phyloP scores from a whole-genome alignment of 2,888 invertebrate species.

The Lumbricus terrestris region DNA sequence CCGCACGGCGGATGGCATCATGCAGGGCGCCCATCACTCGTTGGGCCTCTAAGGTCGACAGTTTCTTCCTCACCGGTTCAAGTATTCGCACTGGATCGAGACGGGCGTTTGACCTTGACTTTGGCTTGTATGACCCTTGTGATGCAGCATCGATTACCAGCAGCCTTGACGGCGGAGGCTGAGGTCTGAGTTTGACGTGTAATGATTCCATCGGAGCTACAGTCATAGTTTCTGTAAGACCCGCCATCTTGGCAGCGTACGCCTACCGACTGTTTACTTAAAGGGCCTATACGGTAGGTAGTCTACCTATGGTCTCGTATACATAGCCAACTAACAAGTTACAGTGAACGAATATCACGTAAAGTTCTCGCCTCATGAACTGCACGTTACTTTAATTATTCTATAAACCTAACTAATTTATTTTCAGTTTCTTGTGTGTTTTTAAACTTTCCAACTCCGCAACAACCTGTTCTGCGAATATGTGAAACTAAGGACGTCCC shows the following conservation, averaged over 20 bases:
- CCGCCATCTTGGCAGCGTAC: neutral
- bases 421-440: neutral
- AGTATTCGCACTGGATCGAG: conserved; percentile 53
- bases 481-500: neutral
- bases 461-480: neutral
- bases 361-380: neutral
- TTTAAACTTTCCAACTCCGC: neutral
- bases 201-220: conserved; percentile 18
- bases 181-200: neutral
- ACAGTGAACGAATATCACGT: neutral
- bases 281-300: neutral
- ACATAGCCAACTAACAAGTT: neutral
- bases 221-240: neutral
- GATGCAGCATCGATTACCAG: neutral
- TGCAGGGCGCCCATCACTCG: conserved; percentile 57
- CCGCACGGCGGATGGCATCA: conserved; percentile 51
- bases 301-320: neutral
- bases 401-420: neutral
- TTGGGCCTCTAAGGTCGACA: conserved; percentile 57
- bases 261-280: neutral
- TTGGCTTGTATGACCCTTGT: conserved; percentile 18
- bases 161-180: neutral
- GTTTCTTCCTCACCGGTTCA: conserved; percentile 57
- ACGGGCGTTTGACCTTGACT: conserved; percentile 20
- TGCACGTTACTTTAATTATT: too few species aligned